phyloP scores from a whole-genome alignment of 1,140 invertebrate genomes.

The Ganaspis sp. region DNA sequence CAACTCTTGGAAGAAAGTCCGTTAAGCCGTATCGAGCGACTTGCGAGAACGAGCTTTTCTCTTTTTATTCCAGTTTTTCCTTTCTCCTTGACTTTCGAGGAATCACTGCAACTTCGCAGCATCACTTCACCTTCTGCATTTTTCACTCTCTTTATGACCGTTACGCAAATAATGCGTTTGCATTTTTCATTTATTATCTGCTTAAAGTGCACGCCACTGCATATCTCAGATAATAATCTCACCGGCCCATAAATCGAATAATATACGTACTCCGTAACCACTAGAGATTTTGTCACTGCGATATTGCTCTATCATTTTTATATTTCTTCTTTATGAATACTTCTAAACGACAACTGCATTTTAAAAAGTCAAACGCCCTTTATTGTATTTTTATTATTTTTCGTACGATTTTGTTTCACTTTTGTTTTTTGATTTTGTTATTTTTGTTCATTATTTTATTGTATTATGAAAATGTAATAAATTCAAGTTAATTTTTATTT shows the following conservation, averaged over 20 bases:
- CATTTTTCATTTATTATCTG: slow-evolving; percentile 22
- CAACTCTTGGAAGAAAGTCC: slow-evolving; percentile 52
- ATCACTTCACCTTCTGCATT: neutral
- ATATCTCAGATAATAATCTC: neutral
- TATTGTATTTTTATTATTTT: neutral
- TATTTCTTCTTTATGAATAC: slow-evolving; percentile 11
- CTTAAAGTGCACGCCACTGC: neutral
- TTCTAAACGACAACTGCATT: slow-evolving; percentile 11
- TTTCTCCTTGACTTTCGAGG: slow-evolving; percentile 1
- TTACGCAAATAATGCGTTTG: slow-evolving; percentile 14
- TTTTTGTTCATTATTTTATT: neutral
- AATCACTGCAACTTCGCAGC: slow-evolving; percentile 12
- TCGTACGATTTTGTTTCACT: neutral
- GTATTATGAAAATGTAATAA: no score
- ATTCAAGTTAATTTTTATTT: no score
- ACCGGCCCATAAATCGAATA: slow-evolving; percentile 28
- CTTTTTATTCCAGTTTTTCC: slow-evolving; percentile 44
- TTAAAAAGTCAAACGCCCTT: neutral
- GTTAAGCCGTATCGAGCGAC: slow-evolving; percentile 53
- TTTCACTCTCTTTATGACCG: neutral
- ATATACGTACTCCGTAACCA: slow-evolving; percentile 21
- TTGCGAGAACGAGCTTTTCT: slow-evolving; percentile 38
- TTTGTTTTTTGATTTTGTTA: no score
- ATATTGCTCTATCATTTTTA: slow-evolving; percentile 27
- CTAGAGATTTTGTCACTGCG: neutral